phyloP scores from a whole-genome alignment of 2,113 vertebrate species.

The Micronycteris hirsuta region DNA sequence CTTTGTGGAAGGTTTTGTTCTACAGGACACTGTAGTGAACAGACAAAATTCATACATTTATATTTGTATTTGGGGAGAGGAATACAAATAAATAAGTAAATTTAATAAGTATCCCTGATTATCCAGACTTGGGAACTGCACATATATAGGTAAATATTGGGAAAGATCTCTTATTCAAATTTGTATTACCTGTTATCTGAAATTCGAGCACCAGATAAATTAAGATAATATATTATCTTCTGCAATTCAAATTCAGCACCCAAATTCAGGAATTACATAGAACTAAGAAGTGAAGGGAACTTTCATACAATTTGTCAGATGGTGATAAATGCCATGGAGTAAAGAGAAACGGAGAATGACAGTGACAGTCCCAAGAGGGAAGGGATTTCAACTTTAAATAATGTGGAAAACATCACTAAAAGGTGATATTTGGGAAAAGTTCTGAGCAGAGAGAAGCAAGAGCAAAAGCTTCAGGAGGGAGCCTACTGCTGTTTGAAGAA shows the following conservation, averaged over 20 bases:
- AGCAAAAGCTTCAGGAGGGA: rapidly evolving
- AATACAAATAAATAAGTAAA: neutral
- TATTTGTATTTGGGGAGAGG: neutral
- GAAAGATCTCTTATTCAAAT: neutral
- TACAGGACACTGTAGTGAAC: neutral
- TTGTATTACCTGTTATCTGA: neutral
- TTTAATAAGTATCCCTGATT: neutral
- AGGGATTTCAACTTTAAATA: rapidly evolving
- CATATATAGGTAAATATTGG: neutral
- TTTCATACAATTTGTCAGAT: neutral
- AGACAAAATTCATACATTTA: neutral
- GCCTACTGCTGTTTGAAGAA: neutral
- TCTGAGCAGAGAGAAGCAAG: neutral
- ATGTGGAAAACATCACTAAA: neutral
- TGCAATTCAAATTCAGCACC: neutral
- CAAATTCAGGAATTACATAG: neutral
- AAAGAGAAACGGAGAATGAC: neutral
- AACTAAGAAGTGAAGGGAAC: neutral
- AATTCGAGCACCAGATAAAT: neutral
- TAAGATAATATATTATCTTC: neutral
- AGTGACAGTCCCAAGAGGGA: rapidly evolving
- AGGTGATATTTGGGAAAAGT: neutral
- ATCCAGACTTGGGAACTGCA: neutral
- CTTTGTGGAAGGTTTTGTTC: neutral
- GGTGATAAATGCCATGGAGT: neutral